Percentiles rank a stretch among this genome's conserved stretches.
Evolutionary conservation across 2,888 invertebrate species (phyloP).

Genomic region (Drosophila ezoana): DNA sequence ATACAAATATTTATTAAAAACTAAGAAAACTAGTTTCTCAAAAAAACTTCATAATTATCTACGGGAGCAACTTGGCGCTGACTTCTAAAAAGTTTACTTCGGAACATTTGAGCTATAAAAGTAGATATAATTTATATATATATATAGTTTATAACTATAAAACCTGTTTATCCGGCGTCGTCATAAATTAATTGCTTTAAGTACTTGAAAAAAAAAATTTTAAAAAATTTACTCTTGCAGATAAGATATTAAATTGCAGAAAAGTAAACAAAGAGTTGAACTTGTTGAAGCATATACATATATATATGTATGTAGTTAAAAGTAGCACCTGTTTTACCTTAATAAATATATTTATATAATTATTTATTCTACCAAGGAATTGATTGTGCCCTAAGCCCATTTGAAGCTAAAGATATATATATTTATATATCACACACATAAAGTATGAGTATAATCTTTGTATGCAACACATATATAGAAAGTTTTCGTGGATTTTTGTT

Average conservation of each 20-base stretch:
- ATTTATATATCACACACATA: background rate
- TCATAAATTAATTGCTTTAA: conserved; percentile 1
- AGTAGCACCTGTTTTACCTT: too few species aligned
- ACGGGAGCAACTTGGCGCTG: background rate
- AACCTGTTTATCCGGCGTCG: background rate
- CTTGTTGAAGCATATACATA: too few species aligned
- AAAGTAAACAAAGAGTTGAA: background rate
- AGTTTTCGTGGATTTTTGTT: background rate
- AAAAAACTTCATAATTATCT: background rate
- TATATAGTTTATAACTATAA: background rate
- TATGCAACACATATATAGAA: too few species aligned
- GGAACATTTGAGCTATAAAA: background rate
- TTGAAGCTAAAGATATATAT: too few species aligned
- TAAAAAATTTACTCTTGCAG: background rate
- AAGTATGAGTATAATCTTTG: too few species aligned
- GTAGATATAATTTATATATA: background rate
- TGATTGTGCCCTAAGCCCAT: too few species aligned
- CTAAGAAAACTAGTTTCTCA: background rate
- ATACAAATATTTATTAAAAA: too few species aligned
- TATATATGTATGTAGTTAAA: too few species aligned
- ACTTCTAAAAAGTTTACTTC: background rate
- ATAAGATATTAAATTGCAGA: conserved; percentile 3
- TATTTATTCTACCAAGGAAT: too few species aligned
- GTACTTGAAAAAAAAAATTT: background rate
- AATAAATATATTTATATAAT: too few species aligned